Conservation (phyloP, 2,888 invertebrate species). For the Geotrupes spiniger region DNA sequence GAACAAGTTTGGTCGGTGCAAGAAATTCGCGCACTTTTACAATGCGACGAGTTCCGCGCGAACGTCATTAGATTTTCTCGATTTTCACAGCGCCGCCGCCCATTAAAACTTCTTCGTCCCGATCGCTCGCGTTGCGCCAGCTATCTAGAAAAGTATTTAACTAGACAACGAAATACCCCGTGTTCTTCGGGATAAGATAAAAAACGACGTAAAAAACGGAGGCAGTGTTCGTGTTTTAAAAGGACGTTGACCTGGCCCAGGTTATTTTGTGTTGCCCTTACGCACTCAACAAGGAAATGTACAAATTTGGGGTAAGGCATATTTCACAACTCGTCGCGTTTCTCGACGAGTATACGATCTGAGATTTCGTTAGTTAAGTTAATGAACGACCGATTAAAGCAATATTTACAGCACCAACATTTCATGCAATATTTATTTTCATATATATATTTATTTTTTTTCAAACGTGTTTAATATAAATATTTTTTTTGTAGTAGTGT, state of each 20-base stretch:
- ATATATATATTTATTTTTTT: too few species aligned
- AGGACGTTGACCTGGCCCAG: conserved; percentile 41
- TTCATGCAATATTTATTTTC: too few species aligned
- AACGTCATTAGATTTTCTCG: conserved; percentile 8
- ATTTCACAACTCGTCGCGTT: conserved; percentile 17
- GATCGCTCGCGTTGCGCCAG: conserved; percentile 7
- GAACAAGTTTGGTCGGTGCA: conserved; percentile 15
- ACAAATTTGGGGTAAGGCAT: conserved; percentile 27
- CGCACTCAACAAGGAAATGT: conserved; percentile 31
- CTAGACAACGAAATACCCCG: conserved; percentile 30
- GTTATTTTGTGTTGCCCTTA: conserved; percentile 39
- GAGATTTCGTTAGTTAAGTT: too few species aligned
- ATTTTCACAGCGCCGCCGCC: conserved; percentile 10
- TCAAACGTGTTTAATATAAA: too few species aligned
- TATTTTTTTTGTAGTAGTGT: too few species aligned
- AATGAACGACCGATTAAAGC: too few species aligned
- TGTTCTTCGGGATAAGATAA: conserved; percentile 37
- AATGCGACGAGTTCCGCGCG: too few species aligned
- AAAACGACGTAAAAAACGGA: conserved; percentile 36
- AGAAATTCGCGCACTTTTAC: conserved; percentile 3
- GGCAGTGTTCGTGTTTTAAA: conserved; percentile 37
- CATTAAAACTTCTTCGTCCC: conserved; percentile 6
- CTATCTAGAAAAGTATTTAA: conserved; percentile 20
- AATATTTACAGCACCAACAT: too few species aligned
- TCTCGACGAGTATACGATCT: too few species aligned